Base-by-base conservation (phyloP, 2,888 invertebrate species). In the Ecdyonurus torrentis region DNA sequence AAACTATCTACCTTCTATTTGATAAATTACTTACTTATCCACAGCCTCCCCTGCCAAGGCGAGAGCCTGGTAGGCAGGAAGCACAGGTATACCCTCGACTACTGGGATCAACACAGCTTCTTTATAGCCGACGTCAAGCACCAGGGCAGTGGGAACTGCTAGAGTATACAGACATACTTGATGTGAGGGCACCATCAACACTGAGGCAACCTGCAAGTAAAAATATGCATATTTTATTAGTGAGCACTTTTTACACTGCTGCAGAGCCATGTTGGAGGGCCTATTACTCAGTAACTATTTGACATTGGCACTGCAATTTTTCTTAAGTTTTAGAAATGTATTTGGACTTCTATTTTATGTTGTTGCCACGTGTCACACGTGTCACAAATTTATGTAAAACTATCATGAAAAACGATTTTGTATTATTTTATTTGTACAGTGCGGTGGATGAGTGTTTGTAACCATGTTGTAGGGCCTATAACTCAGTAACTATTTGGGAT, bases 121-220 rank as follows among this genome's bases (percentile, higher is more conserved):
- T 58, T 80, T 78, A 69, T 89, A 91, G 1, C 98, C 98, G 23
- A 95, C 80, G 73, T 93, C 91, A 58, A 97, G 68, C 19, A 98
- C 89, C 2, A 98, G 78, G 22, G 85, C 91, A 1, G 89, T 88
- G 61, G 84, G 82, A 15, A 87, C 78, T 61, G 91, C 96, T 67
- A 96, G 80, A 0, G 93, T 87, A 61, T 91, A 82, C 20, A 94
- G 81, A 23, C 89, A 82, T 64, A 92, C 85, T 60, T 97, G 80
- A 73, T 95, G 92, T 15, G 85, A 83, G 60, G 97, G 92, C 25
- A 92, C 84, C 77, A 91, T 89, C 70, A 89, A 75, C 61, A 91
- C 79, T 0, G 88, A 87, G 0, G 87, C 82, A 60, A 87, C 84
- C 85, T 85, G 72, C 5, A 70, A 69, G 52, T 67, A 52, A 65